These are phyloP conservation scores for Struthio camelus DNA, from an alignment of 2,113 vertebrate genomes.

Conservation along the genomic window DNA sequence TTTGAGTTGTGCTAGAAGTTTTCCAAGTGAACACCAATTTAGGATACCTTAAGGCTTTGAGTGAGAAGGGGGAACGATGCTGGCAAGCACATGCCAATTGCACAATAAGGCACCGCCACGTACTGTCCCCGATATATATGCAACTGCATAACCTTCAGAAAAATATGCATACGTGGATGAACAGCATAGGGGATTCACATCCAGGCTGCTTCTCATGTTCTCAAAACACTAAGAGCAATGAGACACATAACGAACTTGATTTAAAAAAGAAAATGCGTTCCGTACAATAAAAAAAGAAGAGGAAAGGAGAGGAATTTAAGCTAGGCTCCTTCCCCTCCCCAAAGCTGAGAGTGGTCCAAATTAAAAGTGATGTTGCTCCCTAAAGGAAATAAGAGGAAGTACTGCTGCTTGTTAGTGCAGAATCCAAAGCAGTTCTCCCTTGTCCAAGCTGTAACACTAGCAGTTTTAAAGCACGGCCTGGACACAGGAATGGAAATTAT, in stretches of 20 bases:
- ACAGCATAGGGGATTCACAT: background rate
- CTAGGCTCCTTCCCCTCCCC: background rate
- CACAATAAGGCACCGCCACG: background rate
- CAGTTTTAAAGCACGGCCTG: background rate
- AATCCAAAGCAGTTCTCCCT: background rate
- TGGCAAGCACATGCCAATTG: background rate
- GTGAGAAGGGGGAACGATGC: background rate
- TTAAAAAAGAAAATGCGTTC: background rate
- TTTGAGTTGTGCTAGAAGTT: background rate
- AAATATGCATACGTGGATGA: background rate
- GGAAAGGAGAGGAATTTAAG: background rate
- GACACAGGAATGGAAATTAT: background rate
- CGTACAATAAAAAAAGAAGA: background rate
- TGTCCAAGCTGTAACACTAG: background rate
- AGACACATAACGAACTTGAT: background rate
- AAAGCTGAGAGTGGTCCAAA: background rate
- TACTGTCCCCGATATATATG: background rate
- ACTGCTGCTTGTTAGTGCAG: background rate
- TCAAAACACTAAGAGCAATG: slow-evolving; percentile 17
- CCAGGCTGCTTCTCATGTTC: background rate
- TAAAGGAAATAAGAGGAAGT: slow-evolving; percentile 10
- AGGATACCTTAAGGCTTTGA: background rate
- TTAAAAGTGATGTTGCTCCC: background rate
- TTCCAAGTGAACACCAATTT: background rate
- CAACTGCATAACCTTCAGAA: background rate